Percentiles rank a stretch among this genome's conserved stretches.
These are phyloP conservation scores for Brachyptera risi DNA, from an alignment of 2,888 invertebrate genomes.

Conservation along the genomic window DNA sequence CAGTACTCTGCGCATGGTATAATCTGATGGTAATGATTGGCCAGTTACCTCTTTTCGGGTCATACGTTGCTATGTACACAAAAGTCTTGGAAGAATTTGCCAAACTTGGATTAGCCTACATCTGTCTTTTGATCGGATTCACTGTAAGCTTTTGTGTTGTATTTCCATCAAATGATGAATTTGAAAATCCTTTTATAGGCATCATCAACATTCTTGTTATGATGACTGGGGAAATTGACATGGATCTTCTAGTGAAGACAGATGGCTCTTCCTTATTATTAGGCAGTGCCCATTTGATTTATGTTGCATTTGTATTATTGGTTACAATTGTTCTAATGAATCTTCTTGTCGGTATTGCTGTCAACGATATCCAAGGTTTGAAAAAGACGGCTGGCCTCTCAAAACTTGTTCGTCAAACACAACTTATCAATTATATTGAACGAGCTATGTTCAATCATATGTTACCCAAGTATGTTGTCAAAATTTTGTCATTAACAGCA, in stretches of 20 bases:
- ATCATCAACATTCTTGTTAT: constrained; percentile 80
- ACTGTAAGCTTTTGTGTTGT: constrained; percentile 86
- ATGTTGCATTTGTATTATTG: constrained; percentile 73
- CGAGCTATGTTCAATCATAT: constrained; percentile 75
- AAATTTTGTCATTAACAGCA: constrained; percentile 72
- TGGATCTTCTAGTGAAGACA: constrained; percentile 70
- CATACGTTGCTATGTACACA: constrained; percentile 88
- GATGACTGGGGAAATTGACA: constrained; percentile 84
- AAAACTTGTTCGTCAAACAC: constrained; percentile 78
- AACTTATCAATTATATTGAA: constrained; percentile 82
- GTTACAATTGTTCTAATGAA: constrained; percentile 86
- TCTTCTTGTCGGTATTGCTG: constrained; percentile 79
- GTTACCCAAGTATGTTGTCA: constrained; percentile 68
- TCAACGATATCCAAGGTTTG: constrained; percentile 81
- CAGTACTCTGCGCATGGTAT: constrained; percentile 81
- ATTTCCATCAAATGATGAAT: constrained; percentile 76
- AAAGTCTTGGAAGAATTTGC: constrained; percentile 84
- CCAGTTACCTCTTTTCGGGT: constrained; percentile 80
- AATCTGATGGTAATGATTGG: constrained; percentile 87
- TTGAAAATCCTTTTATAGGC: constrained; percentile 79
- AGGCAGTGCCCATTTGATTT: constrained; percentile 71
- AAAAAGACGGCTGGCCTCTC: constrained; percentile 81
- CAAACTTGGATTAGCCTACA: constrained; percentile 79
- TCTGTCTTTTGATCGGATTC: constrained; percentile 79
- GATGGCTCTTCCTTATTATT: constrained; percentile 68